Evolutionary conservation across 2,113 vertebrate species (phyloP).

Genomic region (Periophthalmodon schlosseri): DNA sequence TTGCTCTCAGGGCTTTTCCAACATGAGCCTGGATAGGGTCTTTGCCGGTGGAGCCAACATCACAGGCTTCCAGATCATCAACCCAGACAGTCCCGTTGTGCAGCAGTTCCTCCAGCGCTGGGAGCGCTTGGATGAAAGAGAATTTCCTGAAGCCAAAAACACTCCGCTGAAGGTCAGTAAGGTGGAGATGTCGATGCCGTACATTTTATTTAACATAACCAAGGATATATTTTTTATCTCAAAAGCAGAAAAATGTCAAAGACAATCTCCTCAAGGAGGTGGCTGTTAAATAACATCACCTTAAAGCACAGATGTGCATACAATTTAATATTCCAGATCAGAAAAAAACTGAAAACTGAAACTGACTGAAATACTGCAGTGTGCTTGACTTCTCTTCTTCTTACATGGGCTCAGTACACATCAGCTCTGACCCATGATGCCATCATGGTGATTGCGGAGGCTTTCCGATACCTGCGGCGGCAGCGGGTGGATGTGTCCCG

Average conservation of each 20-base stretch:
- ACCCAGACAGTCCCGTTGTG: conserved; percentile 91
- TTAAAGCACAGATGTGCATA: conserved; percentile 1
- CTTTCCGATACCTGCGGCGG: conserved; percentile 93
- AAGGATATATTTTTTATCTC: conserved; percentile 23
- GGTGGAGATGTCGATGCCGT: conserved; percentile 59
- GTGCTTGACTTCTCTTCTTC: conserved; percentile 32
- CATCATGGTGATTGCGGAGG: conserved; percentile 93
- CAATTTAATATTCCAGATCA: neutral
- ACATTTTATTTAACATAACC: conserved; percentile 37
- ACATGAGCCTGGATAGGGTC: conserved; percentile 91
- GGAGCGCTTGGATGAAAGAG: conserved; percentile 96
- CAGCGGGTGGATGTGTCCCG: conserved; percentile 95
- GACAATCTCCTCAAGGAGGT: conserved; percentile 18
- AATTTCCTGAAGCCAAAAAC: conserved; percentile 96
- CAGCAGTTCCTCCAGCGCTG: conserved; percentile 98
- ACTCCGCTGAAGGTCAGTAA: conserved; percentile 92
- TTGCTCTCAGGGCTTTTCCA: conserved; percentile 89
- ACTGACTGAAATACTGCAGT: conserved; percentile 8
- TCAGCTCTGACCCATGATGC: conserved; percentile 95
- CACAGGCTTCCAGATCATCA: conserved; percentile 98
- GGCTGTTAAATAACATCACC: conserved; percentile 23
- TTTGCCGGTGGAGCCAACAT: conserved; percentile 94
- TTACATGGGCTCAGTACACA: conserved; percentile 84
- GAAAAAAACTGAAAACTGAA: too few relatives aligned
- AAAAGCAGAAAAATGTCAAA: conserved; percentile 16